A percentile compares a stretch with the other conserved stretches of the same genome.
Evolutionary conservation across 2,797 vertebrate genomes (phyloP).

Genomic region (Clamator glandarius): DNA sequence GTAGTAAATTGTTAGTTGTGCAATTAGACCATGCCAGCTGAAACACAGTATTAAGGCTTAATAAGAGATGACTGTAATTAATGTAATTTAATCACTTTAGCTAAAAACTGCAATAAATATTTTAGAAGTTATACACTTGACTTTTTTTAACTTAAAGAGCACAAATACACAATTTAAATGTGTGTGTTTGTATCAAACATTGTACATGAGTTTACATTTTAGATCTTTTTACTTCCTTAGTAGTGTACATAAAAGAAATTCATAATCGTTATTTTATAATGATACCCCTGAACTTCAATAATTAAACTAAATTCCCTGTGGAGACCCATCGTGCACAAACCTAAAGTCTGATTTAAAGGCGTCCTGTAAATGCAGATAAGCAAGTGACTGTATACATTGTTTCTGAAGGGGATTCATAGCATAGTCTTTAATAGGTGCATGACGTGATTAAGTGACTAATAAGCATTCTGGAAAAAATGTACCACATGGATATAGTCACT

Average conservation of each 20-base stretch:
- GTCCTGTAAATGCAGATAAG: conserved; percentile 41
- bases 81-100: conserved; percentile 26
- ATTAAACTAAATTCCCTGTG: background rate
- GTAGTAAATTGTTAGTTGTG: conserved; percentile 28
- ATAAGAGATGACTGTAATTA: conserved; percentile 5
- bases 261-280: background rate
- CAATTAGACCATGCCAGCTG: background rate
- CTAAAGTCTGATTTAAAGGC: background rate
- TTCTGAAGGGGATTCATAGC: background rate
- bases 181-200: background rate
- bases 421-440: background rate
- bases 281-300: background rate
- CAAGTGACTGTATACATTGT: background rate
- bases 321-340: background rate
- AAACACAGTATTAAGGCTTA: background rate
- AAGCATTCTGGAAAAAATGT: background rate
- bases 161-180: background rate
- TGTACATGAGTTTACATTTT: background rate
- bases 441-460: conserved; percentile 9
- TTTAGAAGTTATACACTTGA: background rate
- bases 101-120: conserved; percentile 7
- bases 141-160: background rate
- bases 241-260: background rate
- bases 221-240: background rate
- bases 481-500: background rate